Base-by-base conservation (phyloP, 1,140 invertebrate species). In the Drosophila subobscura region DNA sequence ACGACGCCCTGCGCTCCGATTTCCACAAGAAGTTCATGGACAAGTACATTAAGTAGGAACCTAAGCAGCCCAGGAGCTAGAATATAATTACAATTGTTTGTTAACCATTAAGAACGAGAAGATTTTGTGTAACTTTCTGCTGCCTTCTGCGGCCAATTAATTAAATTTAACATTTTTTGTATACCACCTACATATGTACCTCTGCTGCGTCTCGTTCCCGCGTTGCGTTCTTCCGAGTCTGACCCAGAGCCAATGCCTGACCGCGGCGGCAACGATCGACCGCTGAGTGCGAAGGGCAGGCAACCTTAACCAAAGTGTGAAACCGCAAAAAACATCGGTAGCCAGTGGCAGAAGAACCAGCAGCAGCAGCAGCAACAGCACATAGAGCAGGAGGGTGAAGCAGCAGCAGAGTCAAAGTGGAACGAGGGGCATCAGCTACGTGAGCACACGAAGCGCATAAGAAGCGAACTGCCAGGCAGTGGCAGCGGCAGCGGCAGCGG, bases 1-100 rank as follows among this genome's bases (percentile, higher is more conserved):
- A 99, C 92, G 99, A 99, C 92, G 98, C 98, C 0, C 92, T 99
- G 29, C 94, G 99, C 70, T 99, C 98, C 44, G 98, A 99, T 92
- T 99, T 99, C 92, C 99, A 99, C 92, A 96, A 97, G 90, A 99
- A 99, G 92, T 99, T 99, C 90, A 99, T 99, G 98, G 98, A 99
- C 80, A 99, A 99, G 93, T 99, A 99, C 93, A 97, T 99, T 16
- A 99, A 99, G 93, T 99, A 95, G 94, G 51, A 16, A 8, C 6
- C 27, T 23, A 20, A 20, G 16, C 16, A 20, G 1, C 16, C 16
- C 16, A 20, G 16, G 16, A 20, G 10, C 33, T 37, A 37, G 33
- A 10, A 12, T 37, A 12, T 37, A 37, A 37, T 37, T 37, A 10
- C 10, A 37, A 12, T 12, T 37, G 16, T 20, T 1, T 20, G 16